Percentiles rank a stretch among this genome's conserved stretches.
Evolutionary conservation across 2,888 invertebrate species (phyloP).

Genomic region (Lasius fuliginosus): DNA sequence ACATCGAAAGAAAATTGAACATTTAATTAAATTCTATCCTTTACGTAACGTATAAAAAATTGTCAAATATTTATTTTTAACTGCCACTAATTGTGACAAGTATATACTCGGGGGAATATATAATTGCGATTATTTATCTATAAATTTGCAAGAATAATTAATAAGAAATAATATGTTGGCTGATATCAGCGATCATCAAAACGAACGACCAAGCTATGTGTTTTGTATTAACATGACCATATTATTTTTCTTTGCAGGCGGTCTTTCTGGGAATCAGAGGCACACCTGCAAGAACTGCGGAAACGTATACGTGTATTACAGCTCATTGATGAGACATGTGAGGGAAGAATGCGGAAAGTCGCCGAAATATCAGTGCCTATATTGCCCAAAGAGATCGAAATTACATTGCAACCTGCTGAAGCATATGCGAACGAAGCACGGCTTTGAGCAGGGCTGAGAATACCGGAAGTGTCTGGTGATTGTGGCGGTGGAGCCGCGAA

Average conservation of each 20-base stretch:
- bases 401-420: slow-evolving; percentile 83
- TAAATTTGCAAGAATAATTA: not conserved
- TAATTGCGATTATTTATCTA: not conserved
- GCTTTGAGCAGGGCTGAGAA: slow-evolving; percentile 44
- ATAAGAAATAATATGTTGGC: slow-evolving; percentile 7
- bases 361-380: slow-evolving; percentile 83
- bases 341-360: slow-evolving; percentile 83
- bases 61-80: not conserved
- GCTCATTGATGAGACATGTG: slow-evolving; percentile 81
- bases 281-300: slow-evolving; percentile 80
- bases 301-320: slow-evolving; percentile 81
- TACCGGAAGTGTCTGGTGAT: not conserved
- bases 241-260: slow-evolving; percentile 79
- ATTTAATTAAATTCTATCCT: not conserved
- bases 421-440: slow-evolving; percentile 82
- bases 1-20: not conserved
- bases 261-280: slow-evolving; percentile 63
- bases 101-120: not conserved
- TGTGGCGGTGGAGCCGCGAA: not conserved
- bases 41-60: not conserved
- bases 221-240: slow-evolving; percentile 61
- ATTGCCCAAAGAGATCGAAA: slow-evolving; percentile 83
- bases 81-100: not conserved
- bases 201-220: not conserved
- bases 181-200: slow-evolving; percentile 37